phyloP scores from a whole-genome alignment of 2,113 vertebrate species.

The Anser brachyrhynchus region DNA sequence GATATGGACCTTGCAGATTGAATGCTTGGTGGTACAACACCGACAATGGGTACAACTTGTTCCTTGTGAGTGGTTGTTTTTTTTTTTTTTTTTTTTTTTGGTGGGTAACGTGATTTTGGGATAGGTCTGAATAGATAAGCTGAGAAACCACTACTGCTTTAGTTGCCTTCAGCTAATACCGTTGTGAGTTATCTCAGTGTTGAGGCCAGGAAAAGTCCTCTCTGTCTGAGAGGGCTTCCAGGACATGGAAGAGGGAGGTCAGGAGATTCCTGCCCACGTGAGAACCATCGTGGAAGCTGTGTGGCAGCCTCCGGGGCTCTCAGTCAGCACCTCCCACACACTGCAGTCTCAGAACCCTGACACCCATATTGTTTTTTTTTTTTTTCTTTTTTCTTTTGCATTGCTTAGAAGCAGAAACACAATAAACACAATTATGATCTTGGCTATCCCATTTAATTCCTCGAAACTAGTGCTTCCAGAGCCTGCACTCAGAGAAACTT shows the following conservation, averaged over 20 bases:
- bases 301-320: not conserved
- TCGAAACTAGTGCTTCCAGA: not conserved
- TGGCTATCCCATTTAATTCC: not conserved
- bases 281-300: not conserved
- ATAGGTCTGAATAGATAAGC: not conserved
- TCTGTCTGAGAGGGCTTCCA: not conserved
- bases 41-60: not conserved
- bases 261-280: not conserved
- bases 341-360: not conserved
- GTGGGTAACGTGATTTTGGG: not conserved
- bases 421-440: not conserved
- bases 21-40: not conserved
- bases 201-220: not conserved
- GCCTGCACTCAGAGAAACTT: not conserved
- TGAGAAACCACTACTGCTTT: not conserved
- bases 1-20: not conserved
- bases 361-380: not conserved
- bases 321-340: not conserved
- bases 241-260: not conserved
- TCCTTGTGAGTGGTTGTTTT: too few relatives aligned
- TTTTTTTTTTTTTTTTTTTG: not conserved
- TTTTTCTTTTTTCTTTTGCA: too few relatives aligned
- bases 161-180: not conserved
- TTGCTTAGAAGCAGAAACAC: too few relatives aligned
- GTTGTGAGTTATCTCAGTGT: not conserved